Conservation (phyloP, 2,113 vertebrate genomes). For the Datnioides undecimradiatus region DNA sequence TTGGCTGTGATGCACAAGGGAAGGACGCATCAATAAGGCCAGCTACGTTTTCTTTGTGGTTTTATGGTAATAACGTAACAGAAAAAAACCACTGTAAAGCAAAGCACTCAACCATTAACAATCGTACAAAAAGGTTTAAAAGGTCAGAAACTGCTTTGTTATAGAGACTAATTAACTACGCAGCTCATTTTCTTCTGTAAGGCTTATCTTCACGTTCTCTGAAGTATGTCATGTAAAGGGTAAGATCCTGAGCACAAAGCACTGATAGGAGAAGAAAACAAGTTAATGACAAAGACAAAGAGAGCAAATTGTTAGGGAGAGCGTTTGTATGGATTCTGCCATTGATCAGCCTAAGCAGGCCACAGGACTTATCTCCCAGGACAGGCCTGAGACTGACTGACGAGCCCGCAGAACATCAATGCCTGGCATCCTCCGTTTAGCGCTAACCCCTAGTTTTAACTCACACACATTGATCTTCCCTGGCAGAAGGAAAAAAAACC, state of each 20-base stretch:
- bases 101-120: background rate
- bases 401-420: conserved; percentile 62
- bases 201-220: conserved; percentile 45
- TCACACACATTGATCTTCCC: conserved; percentile 60
- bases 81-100: background rate
- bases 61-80: background rate
- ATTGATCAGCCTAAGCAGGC: conserved; percentile 74
- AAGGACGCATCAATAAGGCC: background rate
- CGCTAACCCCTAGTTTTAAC: conserved; percentile 42
- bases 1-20: conserved; percentile 20
- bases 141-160: conserved; percentile 17
- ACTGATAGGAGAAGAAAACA: conserved; percentile 49
- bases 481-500: conserved; percentile 35
- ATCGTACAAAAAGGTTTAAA: conserved; percentile 21
- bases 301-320: conserved; percentile 42
- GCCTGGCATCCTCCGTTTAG: conserved; percentile 52
- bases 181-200: conserved; percentile 17
- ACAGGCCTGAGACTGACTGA: conserved; percentile 67
- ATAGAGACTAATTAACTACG: conserved; percentile 39
- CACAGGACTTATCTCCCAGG: conserved; percentile 69
- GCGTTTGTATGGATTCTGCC: conserved; percentile 58
- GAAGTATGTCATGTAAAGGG: conserved; percentile 37
- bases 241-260: conserved; percentile 17
- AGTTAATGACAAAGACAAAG: conserved; percentile 70
- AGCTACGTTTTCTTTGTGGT: background rate